Conservation (phyloP, 2,113 vertebrate genomes). For the Rousettus leschenaultii region DNA sequence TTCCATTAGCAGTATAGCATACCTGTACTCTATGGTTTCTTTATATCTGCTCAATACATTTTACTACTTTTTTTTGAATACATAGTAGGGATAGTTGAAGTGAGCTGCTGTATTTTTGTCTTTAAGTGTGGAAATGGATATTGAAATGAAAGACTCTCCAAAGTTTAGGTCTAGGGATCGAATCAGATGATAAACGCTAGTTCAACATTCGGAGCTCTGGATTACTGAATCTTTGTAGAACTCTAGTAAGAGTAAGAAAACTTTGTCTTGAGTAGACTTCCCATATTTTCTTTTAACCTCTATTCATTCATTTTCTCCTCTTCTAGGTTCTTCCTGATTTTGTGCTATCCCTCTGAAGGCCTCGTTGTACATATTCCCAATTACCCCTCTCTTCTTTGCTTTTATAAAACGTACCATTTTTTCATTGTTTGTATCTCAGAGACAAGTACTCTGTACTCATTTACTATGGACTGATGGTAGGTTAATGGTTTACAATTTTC, state of each 20-base stretch:
- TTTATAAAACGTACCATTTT: slow-evolving; percentile 13
- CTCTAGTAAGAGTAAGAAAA: not conserved
- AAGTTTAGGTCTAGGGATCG: not conserved
- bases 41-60: not conserved
- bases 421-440: not conserved
- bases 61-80: not conserved
- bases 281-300: not conserved
- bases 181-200: not conserved
- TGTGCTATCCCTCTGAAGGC: not conserved
- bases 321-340: not conserved
- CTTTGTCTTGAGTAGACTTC: not conserved
- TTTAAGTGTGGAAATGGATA: not conserved
- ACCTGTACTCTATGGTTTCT: not conserved
- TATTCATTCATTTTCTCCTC: not conserved
- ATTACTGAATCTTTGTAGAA: not conserved
- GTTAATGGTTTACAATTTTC: slow-evolving; percentile 32
- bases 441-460: not conserved
- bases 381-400: not conserved
- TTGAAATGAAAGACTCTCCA: not conserved
- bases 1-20: not conserved
- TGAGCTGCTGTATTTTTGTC: not conserved
- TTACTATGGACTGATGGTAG: not conserved
- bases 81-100: not conserved
- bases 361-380: not conserved
- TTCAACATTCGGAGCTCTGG: not conserved